These are phyloP conservation scores for Procapra przewalskii DNA, from an alignment of 2,113 vertebrate species.

Conservation along the genomic window DNA sequence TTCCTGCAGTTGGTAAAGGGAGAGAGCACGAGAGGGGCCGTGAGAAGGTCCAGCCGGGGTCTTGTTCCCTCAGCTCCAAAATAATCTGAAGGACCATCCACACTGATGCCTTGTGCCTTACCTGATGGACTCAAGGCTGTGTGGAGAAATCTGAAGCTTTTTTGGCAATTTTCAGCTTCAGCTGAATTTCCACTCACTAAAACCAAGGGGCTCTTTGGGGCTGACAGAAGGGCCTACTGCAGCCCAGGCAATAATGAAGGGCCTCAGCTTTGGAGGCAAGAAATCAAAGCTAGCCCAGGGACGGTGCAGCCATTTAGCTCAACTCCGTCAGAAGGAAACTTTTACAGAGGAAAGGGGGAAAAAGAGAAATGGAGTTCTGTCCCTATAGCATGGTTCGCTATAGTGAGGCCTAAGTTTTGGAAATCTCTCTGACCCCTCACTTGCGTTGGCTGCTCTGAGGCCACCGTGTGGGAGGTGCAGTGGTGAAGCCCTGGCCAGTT, in stretches of 20 bases:
- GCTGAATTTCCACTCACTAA: background rate
- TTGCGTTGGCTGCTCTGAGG: background rate
- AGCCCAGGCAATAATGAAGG: background rate
- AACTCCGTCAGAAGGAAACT: background rate
- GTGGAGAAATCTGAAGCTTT: background rate
- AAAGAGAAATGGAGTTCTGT: background rate
- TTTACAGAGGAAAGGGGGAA: background rate
- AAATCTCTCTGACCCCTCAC: background rate
- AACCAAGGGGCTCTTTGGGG: background rate
- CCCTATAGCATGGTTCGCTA: background rate
- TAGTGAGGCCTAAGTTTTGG: background rate
- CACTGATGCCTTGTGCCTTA: background rate
- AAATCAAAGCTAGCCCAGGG: background rate
- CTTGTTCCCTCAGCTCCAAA: background rate
- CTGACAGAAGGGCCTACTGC: background rate
- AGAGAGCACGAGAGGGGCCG: rapidly evolving
- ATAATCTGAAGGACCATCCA: background rate
- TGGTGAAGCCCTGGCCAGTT: too few species aligned
- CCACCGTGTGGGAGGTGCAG: too few species aligned
- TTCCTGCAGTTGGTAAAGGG: background rate
- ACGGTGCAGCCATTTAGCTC: background rate
- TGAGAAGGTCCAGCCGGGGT: background rate
- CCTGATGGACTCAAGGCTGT: background rate
- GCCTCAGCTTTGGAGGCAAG: background rate
- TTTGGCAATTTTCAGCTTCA: background rate